Percentiles rank a stretch among this genome's conserved stretches.
Conservation (phyloP, 2,113 vertebrate genomes). For the Mustela nigripes region DNA sequence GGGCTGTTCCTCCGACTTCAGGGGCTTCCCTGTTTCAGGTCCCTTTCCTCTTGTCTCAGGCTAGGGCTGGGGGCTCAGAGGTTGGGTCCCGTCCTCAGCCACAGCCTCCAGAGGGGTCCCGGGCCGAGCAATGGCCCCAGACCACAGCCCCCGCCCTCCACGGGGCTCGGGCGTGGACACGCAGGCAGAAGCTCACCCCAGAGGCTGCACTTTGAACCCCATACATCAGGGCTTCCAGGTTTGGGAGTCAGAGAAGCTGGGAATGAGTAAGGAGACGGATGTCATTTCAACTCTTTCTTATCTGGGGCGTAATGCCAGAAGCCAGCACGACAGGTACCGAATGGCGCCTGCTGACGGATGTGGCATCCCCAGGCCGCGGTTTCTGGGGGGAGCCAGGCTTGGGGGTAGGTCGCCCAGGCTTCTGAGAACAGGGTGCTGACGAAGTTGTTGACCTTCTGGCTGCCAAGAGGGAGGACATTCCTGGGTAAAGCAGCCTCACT, state of each 20-base stretch:
- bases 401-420: background rate
- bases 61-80: background rate
- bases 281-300: background rate
- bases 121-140: background rate
- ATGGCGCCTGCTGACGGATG: fast-evolving
- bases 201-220: background rate
- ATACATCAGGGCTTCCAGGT: background rate
- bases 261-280: too few relatives aligned
- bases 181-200: background rate
- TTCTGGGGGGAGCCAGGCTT: background rate
- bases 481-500: background rate
- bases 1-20: background rate
- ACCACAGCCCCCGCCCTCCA: background rate
- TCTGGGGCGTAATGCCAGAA: background rate
- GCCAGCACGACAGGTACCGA: background rate
- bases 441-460: background rate
- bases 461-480: background rate
- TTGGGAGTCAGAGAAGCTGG: background rate
- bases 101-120: background rate
- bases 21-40: background rate
- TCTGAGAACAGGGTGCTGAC: background rate
- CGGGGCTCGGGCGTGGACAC: fast-evolving
- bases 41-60: background rate
- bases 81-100: background rate
- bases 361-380: too few relatives aligned